Percentiles rank a stretch among this genome's conserved stretches.
Evolutionary conservation across 2,113 vertebrate genomes (phyloP).

Genomic region (Tyto alba): DNA sequence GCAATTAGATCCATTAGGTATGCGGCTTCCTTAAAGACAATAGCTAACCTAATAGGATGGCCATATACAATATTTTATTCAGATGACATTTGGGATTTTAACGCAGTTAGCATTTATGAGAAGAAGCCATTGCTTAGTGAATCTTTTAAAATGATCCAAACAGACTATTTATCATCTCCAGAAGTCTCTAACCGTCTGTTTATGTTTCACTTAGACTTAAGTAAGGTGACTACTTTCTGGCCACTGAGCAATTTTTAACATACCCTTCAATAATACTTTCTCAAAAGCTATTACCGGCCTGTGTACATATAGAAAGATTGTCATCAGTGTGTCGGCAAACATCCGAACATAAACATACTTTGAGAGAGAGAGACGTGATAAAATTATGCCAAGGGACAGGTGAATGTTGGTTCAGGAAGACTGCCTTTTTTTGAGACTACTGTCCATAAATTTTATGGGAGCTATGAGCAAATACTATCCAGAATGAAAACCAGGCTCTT

Average conservation of each 20-base stretch:
- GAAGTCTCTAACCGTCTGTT: background rate
- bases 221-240: conserved; percentile 2
- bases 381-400: background rate
- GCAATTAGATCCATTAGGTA: conserved; percentile 61
- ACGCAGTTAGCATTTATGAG: conserved; percentile 30
- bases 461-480: background rate
- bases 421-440: background rate
- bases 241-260: background rate
- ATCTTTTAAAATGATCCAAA: conserved; percentile 12
- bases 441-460: background rate
- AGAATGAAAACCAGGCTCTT: background rate
- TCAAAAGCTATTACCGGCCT: background rate
- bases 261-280: background rate
- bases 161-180: conserved; percentile 5
- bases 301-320: background rate
- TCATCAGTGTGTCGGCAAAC: background rate
- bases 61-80: conserved; percentile 22
- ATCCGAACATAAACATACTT: background rate
- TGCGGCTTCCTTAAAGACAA: conserved; percentile 37
- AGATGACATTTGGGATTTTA: conserved; percentile 41
- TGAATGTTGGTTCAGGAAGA: background rate
- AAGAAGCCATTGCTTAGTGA: background rate
- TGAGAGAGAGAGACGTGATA: background rate
- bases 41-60: conserved; percentile 42
- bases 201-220: conserved; percentile 12